Base-by-base conservation (phyloP, 2,797 vertebrate species). In the Lateolabrax maculatus region DNA sequence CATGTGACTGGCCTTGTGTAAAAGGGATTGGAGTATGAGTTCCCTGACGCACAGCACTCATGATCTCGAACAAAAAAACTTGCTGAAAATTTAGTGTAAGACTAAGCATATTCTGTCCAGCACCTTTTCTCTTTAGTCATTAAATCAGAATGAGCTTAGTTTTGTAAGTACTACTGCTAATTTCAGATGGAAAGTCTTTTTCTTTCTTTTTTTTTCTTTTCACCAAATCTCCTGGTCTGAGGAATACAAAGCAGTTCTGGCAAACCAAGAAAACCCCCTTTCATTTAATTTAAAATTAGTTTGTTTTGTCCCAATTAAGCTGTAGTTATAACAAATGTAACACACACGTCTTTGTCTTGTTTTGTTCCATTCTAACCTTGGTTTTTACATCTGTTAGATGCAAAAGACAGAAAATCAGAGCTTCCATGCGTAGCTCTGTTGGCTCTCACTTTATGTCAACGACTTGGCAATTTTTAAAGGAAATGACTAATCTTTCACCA, bases 301-400 rank as follows among this genome's bases (percentile, higher is more conserved):
- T 25, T 75, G 64, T 36, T 74, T 31, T 27, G 23, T 79, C 25
- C 58, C 48, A 9, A 11, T 73, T 77, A 53, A 82, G 27, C 34
- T 65, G 48, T 76, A 62, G 56, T 72, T 84, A 15, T 39, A 69
- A 70, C 57, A 80, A 71, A 72, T 84, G 48, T 84, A 60, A 78
- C 67, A 41, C 37, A n/a, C 21, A 68, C 37, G 18, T 58, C 52
- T 61, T 60, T 70, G 60, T 85, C 6, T 58, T 51, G 36, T 84
- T 84, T 77, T 65, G 29, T 70, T 87, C 55, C 71, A 29, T 75
- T 87, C 53, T 79, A 71, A 84, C 58, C 10, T 77, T 39, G 4
- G 4, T 56, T 77, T 83, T 68, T 62, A 56, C 64, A 51, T 53
- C 9, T 27, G 31, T 86, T 77, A 7, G 74, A 67, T 75, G 31